Evolutionary conservation across 2,113 vertebrate species (phyloP).

Genomic region (Phaethon lepturus): DNA sequence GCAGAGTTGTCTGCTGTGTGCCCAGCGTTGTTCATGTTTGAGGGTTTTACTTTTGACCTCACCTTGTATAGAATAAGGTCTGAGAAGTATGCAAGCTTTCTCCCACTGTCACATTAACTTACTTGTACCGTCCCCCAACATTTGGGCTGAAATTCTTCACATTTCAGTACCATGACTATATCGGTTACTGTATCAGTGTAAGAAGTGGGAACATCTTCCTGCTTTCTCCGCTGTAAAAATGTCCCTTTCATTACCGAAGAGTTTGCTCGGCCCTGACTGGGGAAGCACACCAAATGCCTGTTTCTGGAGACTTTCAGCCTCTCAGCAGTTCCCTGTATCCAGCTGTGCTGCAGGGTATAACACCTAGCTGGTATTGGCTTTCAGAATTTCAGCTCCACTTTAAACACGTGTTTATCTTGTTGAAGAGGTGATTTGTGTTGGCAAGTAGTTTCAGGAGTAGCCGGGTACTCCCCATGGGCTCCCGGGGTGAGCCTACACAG

Average conservation of each 20-base stretch:
- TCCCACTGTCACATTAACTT: background rate
- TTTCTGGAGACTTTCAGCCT: background rate
- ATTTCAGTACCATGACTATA: background rate
- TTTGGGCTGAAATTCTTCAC: background rate
- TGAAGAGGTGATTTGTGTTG: background rate
- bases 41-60: constrained; percentile 8
- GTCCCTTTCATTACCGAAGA: background rate
- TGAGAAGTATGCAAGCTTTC: background rate
- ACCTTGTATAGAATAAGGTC: background rate
- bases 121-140: background rate
- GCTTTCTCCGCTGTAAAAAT: background rate
- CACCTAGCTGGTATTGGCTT: accelerated
- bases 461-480: background rate
- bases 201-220: background rate
- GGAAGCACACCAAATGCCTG: background rate
- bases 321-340: background rate
- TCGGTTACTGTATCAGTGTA: background rate
- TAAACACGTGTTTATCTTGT: background rate
- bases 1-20: background rate
- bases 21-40: background rate
- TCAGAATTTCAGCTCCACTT: background rate
- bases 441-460: background rate
- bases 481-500: background rate
- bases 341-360: background rate
- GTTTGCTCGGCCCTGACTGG: background rate